Conservation (phyloP, 2,888 invertebrate species). For the Oxycera nigricornis region DNA sequence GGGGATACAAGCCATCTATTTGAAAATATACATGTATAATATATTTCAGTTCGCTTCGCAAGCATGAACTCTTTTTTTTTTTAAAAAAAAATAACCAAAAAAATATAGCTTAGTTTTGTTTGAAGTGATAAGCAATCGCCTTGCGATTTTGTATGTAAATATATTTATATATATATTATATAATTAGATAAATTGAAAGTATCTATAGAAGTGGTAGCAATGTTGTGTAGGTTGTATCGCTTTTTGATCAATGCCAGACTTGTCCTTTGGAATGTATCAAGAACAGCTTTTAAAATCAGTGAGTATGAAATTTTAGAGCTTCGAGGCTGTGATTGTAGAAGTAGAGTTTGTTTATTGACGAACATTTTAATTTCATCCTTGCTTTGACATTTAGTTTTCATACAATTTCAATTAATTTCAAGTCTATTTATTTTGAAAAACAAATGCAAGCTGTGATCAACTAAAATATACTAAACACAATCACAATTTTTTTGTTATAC, state of each 20-base stretch:
- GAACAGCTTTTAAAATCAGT: neutral
- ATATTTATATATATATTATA: too few species aligned
- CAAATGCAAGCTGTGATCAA: too few species aligned
- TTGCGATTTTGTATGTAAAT: constrained; percentile 11
- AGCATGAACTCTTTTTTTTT: constrained; percentile 18
- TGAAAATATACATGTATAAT: constrained; percentile 1
- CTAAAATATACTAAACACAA: neutral
- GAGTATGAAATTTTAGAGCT: constrained; percentile 38
- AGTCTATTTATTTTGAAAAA: neutral
- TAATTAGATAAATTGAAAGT: too few species aligned
- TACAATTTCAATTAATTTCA: neutral
- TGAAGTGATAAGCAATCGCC: neutral
- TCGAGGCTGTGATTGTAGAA: constrained; percentile 36
- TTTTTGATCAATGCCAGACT: neutral
- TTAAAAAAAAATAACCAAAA: neutral
- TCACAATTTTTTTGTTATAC: neutral
- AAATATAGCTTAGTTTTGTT: constrained; percentile 1
- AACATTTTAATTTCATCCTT: constrained; percentile 12
- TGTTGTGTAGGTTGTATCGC: neutral
- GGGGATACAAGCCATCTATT: constrained; percentile 19
- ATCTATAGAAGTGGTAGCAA: neutral
- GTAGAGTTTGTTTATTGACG: constrained; percentile 21
- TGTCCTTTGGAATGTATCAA: neutral
- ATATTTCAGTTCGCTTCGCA: constrained; percentile 33
- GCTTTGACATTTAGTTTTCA: neutral